These are phyloP conservation scores for Lynx canadensis DNA, from an alignment of 2,113 vertebrate genomes.

Conservation along the genomic window DNA sequence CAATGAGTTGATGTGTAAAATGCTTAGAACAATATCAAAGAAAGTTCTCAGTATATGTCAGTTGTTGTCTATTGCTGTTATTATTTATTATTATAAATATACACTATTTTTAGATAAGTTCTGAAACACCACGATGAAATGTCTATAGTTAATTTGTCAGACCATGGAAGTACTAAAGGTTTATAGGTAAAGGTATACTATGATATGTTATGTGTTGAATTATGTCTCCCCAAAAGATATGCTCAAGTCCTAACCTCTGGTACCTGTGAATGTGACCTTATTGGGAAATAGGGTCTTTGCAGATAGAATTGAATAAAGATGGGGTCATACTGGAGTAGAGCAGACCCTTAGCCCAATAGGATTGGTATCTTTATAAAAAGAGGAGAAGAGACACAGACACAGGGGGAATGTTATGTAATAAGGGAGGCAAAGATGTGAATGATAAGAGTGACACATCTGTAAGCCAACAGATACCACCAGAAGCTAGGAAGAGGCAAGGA, in stretches of 20 bases:
- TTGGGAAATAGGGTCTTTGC: constrained; percentile 6
- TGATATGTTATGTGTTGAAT: background rate
- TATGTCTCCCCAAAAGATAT: background rate
- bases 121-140: background rate
- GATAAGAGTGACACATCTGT: background rate
- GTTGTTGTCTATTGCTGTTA: background rate
- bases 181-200: constrained; percentile 5
- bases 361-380: constrained; percentile 21
- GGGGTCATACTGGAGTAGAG: background rate
- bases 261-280: background rate
- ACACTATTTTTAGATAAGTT: background rate
- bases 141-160: background rate
- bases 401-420: background rate
- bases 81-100: background rate
- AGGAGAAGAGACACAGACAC: background rate
- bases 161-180: background rate
- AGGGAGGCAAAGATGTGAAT: background rate
- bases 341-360: background rate
- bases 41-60: constrained; percentile 8
- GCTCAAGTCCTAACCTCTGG: background rate
- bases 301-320: background rate
- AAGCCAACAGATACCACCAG: background rate
- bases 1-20: background rate
- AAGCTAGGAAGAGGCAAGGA: background rate
- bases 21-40: background rate